Evolutionary conservation across 2,113 vertebrate species (phyloP).

Genomic region (Lophochroa leadbeateri): DNA sequence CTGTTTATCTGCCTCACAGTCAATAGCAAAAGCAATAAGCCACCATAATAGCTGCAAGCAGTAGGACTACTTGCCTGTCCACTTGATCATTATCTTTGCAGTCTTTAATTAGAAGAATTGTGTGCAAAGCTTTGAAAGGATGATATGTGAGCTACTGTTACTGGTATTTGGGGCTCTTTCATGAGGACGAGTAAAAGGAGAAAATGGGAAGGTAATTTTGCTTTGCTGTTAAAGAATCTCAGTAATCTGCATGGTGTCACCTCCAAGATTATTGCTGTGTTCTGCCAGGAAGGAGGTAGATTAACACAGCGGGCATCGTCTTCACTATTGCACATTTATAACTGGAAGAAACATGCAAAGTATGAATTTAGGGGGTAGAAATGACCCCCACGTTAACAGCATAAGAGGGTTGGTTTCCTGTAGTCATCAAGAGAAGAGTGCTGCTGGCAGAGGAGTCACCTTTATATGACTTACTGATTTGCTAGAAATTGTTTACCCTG

Average conservation of each 20-base stretch:
- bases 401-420: neutral
- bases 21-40: neutral
- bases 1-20: neutral
- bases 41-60: neutral
- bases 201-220: neutral
- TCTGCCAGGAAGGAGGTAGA: neutral
- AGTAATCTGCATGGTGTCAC: neutral
- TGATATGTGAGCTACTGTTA: neutral
- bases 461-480: conserved; percentile 18
- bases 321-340: neutral
- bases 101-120: neutral
- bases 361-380: neutral
- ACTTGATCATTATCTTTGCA: neutral
- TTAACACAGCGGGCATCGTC: neutral
- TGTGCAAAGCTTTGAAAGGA: neutral
- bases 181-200: neutral
- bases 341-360: neutral
- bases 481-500: neutral
- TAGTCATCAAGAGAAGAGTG: neutral
- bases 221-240: neutral
- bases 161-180: neutral
- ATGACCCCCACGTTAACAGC: neutral
- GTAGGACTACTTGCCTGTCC: neutral
- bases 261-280: neutral
- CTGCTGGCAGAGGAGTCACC: neutral